Conservation (phyloP, 1,140 invertebrate genomes). For the Globodera ellingtonae region DNA sequence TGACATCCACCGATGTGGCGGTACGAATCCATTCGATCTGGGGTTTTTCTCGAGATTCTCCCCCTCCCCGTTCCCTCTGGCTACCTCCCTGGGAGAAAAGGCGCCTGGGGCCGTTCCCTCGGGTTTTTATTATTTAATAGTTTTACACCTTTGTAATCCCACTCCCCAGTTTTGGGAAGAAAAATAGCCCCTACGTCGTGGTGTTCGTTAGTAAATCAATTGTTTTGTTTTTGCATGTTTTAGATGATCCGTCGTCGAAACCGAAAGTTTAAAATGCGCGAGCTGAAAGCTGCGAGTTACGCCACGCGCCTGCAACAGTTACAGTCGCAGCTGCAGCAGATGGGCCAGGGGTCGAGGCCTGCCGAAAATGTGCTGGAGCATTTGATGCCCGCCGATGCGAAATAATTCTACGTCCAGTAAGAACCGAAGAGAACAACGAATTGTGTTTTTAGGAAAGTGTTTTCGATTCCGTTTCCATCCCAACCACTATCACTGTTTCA, state of each 20-base stretch:
- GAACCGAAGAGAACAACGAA: too few relatives aligned
- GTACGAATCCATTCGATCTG: neutral
- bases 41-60: neutral
- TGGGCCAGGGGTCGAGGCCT: neutral
- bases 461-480: too few relatives aligned
- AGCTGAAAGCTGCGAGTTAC: neutral
- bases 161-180: neutral
- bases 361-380: neutral
- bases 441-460: too few relatives aligned
- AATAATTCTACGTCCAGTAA: too few relatives aligned
- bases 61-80: neutral
- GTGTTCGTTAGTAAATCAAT: neutral
- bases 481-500: too few relatives aligned
- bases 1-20: constrained; percentile 31
- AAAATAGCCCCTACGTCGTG: neutral
- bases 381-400: neutral
- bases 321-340: constrained; percentile 4
- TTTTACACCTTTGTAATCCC: neutral
- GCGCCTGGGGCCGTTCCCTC: too few relatives aligned
- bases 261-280: constrained; percentile 9
- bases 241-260: neutral
- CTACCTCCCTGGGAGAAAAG: neutral
- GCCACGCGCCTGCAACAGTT: neutral
- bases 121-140: too few relatives aligned
- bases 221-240: neutral